Evolutionary conservation across 2,113 vertebrate species (phyloP), one percentile per base, ranked within the genome.

Genomic region (Chionomys nivalis): DNA sequence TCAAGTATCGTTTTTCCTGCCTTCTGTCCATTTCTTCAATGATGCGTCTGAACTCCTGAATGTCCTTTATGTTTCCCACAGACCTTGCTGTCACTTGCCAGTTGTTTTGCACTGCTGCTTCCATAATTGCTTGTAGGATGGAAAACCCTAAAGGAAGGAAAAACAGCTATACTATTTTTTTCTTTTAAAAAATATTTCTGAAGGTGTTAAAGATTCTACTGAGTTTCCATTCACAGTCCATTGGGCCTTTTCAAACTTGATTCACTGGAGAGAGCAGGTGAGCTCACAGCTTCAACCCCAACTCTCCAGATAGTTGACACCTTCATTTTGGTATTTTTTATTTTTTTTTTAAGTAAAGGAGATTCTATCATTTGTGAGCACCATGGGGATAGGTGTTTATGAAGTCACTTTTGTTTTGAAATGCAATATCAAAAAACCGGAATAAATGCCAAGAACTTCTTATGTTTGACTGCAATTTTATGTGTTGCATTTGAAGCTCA

Each of bases 1-100:
- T 99, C 98, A 99, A 98, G 90, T 99, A 99, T 98, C 99, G 99
- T 97, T 99, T 99, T 98, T 99, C 99, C 98, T 99, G 99, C 90
- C 99, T 98, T 92, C 99, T 99, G 99, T 99, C 99, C 99, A 99
- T 99, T 98, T 99, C 99, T 97, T 99, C 99, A 73, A 99, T 99
- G 98, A 99, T 99, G 98, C 99, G 99, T 96, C 98, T 99, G 98
- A 99, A 99, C 98, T 99, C 99, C 63, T 99, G 99, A 44, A 99
- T 98, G 47, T 99, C 99, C 42, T 99, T 99, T 96, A 99, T 99
- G 97, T 98, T 99, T 98, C 99, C 99, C 97, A 99, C 99, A 42
- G 99, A 99, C 94, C 99, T 99, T 73, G 99, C 99, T 61, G 99
- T 99, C 98, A 99, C 99, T 98, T 99, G 99, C 99, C 99, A 99